Evolutionary conservation across 2,797 vertebrate genomes (phyloP).

Genomic region (Xenentodon cancila): DNA sequence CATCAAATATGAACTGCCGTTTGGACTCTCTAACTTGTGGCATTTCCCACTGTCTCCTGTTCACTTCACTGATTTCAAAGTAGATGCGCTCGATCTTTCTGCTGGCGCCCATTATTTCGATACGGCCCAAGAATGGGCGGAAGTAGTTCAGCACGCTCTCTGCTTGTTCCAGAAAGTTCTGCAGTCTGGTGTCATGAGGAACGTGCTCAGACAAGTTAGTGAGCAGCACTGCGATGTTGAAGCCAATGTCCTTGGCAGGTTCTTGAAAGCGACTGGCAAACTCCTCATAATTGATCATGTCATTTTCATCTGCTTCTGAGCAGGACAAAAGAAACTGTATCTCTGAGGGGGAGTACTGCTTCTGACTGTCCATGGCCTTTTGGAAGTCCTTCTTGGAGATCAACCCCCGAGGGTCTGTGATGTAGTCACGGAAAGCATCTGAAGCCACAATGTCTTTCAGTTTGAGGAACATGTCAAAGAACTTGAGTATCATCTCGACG

Average conservation of each 20-base stretch:
- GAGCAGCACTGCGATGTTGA: conserved; percentile 94
- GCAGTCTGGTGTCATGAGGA: conserved; percentile 90
- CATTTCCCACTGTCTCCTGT: conserved; percentile 98
- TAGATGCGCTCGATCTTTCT: conserved; percentile 95
- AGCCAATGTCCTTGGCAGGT: conserved; percentile 95
- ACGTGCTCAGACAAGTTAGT: conserved; percentile 96
- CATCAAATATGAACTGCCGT: conserved; percentile 97
- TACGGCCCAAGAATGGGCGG: conserved; percentile 92
- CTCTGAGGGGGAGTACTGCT: conserved; percentile 90
- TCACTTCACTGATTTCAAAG: conserved; percentile 97
- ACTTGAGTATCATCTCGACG: conserved; percentile 98
- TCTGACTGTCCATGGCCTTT: conserved; percentile 98
- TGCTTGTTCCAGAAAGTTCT: conserved; percentile 90
- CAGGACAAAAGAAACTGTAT: conserved; percentile 97
- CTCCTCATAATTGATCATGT: conserved; percentile 96
- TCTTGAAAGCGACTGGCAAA: conserved; percentile 94
- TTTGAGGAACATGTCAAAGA: conserved; percentile 99
- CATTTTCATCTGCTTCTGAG: conserved; percentile 95
- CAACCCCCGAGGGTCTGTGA: conserved; percentile 91
- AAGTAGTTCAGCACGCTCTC: conserved; percentile 95
- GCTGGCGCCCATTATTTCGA: conserved; percentile 97
- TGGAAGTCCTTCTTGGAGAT: conserved; percentile 99
- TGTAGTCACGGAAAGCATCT: conserved; percentile 93
- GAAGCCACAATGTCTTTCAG: conserved; percentile 96
- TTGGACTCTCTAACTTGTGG: conserved; percentile 97